Evolutionary conservation across 2,113 vertebrate genomes (phyloP), one percentile per base, ranked within the genome.

Genomic region (Thalassoma bifasciatum): DNA sequence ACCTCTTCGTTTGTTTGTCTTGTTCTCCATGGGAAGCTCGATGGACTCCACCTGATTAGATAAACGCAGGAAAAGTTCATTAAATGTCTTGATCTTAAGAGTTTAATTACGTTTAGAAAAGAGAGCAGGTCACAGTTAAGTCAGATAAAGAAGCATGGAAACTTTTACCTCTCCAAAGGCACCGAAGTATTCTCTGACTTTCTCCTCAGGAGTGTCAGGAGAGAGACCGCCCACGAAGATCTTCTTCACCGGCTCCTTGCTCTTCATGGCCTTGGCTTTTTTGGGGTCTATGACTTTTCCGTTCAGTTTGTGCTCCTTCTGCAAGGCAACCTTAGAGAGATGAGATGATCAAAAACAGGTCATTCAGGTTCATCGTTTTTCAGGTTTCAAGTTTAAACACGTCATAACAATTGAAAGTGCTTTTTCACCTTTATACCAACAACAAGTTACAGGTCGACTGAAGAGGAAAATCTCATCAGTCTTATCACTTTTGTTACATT

Each of bases 251-350:
- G 98, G 97, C 81, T 99, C 98, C 92, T 99, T 99, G 86, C 95
- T 96, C 94, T 99, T 99, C 98, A 99, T 99, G 73, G 98, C 98
- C 93, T 99, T 99, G 83, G 98, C 98, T 92, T 96, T 97, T 93
- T 99, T 99, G 44, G 98, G 98, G 91, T 99, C 98, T 72, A 99
- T 99, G 80, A 99, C 98, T 85, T 99, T 99, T 54, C 98, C 98
- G 76, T 99, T 99, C 81, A 99, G 94, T 91, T 99, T 99, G 85
- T 99, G 98, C 79, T 99, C 98, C 81, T 99, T 99, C 86, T 98
- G 97, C 81, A 96, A 92, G 90, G 95, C 96, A 60, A 99, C 98
- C 98, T 99, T 87, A 4, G 70, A 26, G 51, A 30, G 10, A 30
- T 54, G 49, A 75, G 1, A 44, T 7, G 7, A 8, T 13, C 7